Conservation (phyloP, 37 sponge, comb jelly and placozoan genomes). For the Amphimedon queenslandica region DNA sequence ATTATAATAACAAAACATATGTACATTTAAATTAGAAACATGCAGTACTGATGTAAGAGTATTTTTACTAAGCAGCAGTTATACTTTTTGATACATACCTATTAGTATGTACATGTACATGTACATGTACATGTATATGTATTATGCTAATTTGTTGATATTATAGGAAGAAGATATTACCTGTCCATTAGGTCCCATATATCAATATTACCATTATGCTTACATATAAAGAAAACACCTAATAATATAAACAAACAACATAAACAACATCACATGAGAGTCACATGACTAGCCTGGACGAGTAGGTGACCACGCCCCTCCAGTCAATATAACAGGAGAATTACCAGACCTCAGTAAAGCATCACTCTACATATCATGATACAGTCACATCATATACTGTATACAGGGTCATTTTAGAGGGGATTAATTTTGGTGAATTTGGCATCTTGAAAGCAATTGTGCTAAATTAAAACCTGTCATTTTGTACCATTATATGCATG, state of each 20-base stretch:
- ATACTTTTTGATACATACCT: too few relatives aligned
- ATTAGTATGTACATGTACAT: too few relatives aligned
- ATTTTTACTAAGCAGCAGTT: too few relatives aligned
- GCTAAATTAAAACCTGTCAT: too few relatives aligned
- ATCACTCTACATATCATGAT: slow-evolving; percentile 34
- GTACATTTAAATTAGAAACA: too few relatives aligned
- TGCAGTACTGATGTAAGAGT: too few relatives aligned
- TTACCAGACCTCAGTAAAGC: slow-evolving; percentile 54
- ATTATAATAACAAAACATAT: too few relatives aligned
- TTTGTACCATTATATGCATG: too few relatives aligned
- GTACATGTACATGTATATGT: too few relatives aligned
- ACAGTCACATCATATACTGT: neutral
- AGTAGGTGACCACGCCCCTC: slow-evolving; percentile 81
- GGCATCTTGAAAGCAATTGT: too few relatives aligned
- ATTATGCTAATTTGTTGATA: neutral
- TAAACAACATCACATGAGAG: neutral
- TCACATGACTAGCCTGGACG: slow-evolving; percentile 59
- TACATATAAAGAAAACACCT: slow-evolving; percentile 91
- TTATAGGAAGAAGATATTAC: slow-evolving; percentile 17
- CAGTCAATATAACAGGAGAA: slow-evolving; percentile 44
- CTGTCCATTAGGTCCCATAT: slow-evolving; percentile 98
- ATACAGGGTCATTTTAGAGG: too few relatives aligned
- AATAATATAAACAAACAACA: neutral
- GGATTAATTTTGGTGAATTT: too few relatives aligned
- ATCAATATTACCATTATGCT: slow-evolving; percentile 90